These are phyloP conservation scores for Drosophila antonietae DNA, from an alignment of 2,888 invertebrate species.

Conservation along the genomic window DNA sequence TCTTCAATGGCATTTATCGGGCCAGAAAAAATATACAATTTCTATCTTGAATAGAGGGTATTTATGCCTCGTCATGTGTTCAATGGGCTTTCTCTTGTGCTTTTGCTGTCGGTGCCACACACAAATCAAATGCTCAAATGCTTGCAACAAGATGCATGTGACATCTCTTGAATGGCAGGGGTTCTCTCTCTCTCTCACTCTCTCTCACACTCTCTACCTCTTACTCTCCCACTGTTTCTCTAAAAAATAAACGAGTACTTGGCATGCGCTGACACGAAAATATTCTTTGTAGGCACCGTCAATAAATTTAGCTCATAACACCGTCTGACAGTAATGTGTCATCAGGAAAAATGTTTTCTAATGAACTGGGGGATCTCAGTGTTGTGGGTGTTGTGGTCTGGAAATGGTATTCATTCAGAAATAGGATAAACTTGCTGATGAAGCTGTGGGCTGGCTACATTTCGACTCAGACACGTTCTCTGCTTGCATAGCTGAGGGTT, in stretches of 20 bases:
- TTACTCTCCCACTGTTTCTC: not conserved
- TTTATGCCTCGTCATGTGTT: slow-evolving; percentile 44
- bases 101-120: slow-evolving; percentile 42
- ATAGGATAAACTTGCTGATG: not conserved
- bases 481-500: not conserved
- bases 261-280: slow-evolving; percentile 75
- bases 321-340: slow-evolving; percentile 76
- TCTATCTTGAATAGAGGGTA: slow-evolving; percentile 37
- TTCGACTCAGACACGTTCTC: not conserved
- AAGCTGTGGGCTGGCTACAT: slow-evolving; percentile 4
- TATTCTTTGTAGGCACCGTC: slow-evolving; percentile 65
- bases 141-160: slow-evolving; percentile 56
- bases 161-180: slow-evolving; percentile 38
- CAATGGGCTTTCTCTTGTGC: slow-evolving; percentile 23
- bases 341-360: slow-evolving; percentile 71
- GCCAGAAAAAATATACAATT: slow-evolving; percentile 1
- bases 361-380: slow-evolving; percentile 43
- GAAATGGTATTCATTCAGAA: slow-evolving; percentile 8
- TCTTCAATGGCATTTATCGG: slow-evolving; percentile 12
- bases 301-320: slow-evolving; percentile 76
- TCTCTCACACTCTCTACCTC: not conserved
- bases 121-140: slow-evolving; percentile 64
- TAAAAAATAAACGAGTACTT: slow-evolving; percentile 47
- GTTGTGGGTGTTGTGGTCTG: slow-evolving; percentile 29
- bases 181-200: not conserved